Evolutionary conservation across 2,888 invertebrate genomes (phyloP).

Genomic region (Melinaea menophilus): DNA sequence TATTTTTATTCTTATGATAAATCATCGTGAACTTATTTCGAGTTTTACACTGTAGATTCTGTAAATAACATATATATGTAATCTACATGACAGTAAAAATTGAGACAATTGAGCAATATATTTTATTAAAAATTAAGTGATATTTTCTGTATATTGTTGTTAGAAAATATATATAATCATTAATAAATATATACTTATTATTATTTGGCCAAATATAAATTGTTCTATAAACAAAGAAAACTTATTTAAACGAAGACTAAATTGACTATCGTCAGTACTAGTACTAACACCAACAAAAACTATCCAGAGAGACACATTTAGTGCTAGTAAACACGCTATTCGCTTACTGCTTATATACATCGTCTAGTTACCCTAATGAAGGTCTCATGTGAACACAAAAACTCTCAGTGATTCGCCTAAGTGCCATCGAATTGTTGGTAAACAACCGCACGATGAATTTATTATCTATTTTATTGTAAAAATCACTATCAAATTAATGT

Average conservation of each 20-base stretch:
- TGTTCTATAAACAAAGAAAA: background rate
- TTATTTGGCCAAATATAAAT: too few relatives aligned
- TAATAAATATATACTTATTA: too few relatives aligned
- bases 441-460: slow-evolving; percentile 8
- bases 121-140: too few relatives aligned
- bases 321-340: slow-evolving; percentile 45
- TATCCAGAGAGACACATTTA: slow-evolving; percentile 46
- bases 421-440: slow-evolving; percentile 26
- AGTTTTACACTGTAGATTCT: background rate
- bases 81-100: too few relatives aligned
- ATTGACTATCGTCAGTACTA: slow-evolving; percentile 9
- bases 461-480: slow-evolving; percentile 3
- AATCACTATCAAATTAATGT: background rate
- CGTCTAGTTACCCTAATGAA: slow-evolving; percentile 42
- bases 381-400: slow-evolving; percentile 35
- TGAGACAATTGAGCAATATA: too few relatives aligned
- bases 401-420: slow-evolving; percentile 28
- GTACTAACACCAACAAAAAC: slow-evolving; percentile 54
- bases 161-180: too few relatives aligned
- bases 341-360: slow-evolving; percentile 36
- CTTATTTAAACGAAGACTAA: background rate
- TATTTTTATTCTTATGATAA: slow-evolving; percentile 1
- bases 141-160: too few relatives aligned
- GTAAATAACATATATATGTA: too few relatives aligned
- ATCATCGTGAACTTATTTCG: background rate